Base-by-base conservation (phyloP, 2,113 vertebrate genomes). In the Dipodomys merriami region DNA sequence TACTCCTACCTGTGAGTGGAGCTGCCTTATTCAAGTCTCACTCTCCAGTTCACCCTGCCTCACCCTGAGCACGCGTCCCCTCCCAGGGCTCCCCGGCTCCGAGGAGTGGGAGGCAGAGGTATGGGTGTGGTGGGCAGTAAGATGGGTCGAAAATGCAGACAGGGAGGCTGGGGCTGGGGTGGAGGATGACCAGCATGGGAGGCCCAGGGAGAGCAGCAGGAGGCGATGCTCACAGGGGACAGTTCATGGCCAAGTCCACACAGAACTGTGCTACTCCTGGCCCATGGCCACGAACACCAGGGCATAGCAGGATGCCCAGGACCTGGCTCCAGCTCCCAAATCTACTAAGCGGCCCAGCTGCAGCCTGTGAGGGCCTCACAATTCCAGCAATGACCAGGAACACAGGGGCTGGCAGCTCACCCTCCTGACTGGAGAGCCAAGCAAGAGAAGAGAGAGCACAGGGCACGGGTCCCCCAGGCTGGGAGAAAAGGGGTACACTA, bases 41-140 rank as follows among this genome's bases (percentile, higher is more conserved):
- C 72, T 88, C 83, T 67, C 25, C 4, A 79, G 88, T 39, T 90
- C 88, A 27, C 16, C 65, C 72, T 89, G 77, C 68, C 74, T 85
- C 7, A 29, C 30, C 44, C 62, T 83, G 77, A 23, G 64, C 67
- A 91, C 18, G 22, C 1, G 73, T 65, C n/a, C 19, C 80, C 30
- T 65, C 64, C 69, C 46, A 23, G 39, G 53, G 62, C 30, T 68
- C 79, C 62, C 23, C 3, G n/a, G 57, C 69, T 39, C 22, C 71
- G n/a, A 80, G 78, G 39, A 71, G 20, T 25, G 57, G 35, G 27
- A 5, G 30, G 30, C 60, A 71, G 69, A 7, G 65, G 46, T 3
- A 11, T 60, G 57, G 39, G 84, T 49, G 46, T 71, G 53, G 68
- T 62, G 72, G 64, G 90, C 65, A 83, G 44, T 29, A 64, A 83